These are phyloP conservation scores for Cyprinodon variegatus DNA, from an alignment of 2,113 vertebrate genomes.

Conservation along the genomic window DNA sequence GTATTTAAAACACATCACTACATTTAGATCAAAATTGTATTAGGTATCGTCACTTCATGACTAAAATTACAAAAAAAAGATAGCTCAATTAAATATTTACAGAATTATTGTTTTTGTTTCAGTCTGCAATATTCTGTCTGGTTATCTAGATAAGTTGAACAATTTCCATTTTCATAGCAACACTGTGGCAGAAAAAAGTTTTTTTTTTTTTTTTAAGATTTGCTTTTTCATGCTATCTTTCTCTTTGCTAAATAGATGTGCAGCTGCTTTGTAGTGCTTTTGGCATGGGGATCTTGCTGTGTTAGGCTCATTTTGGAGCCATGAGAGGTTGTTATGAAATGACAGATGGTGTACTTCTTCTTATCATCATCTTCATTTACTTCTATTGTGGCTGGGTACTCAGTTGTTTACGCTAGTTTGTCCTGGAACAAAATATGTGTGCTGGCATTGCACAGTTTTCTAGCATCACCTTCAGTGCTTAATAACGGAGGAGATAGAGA, in stretches of 20 bases:
- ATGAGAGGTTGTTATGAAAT: constrained; percentile 29
- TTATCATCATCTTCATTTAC: constrained; percentile 37
- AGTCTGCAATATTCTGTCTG: neutral
- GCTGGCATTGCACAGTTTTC: constrained; percentile 23
- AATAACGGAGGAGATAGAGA: constrained; percentile 26
- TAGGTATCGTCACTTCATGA: neutral
- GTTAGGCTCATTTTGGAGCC: constrained; percentile 1
- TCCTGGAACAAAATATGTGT: constrained; percentile 35
- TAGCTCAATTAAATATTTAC: neutral
- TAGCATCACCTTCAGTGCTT: constrained; percentile 22
- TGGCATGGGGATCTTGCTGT: constrained; percentile 1
- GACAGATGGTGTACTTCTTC: constrained; percentile 41
- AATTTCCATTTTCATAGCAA: neutral
- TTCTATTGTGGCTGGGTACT: constrained; percentile 24
- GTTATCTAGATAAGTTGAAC: neutral
- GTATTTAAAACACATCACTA: neutral
- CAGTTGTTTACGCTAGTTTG: constrained; percentile 41
- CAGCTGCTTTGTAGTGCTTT: constrained; percentile 9
- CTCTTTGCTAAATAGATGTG: neutral
- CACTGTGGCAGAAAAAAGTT: too few relatives aligned
- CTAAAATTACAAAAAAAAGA: neutral
- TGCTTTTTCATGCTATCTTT: neutral
- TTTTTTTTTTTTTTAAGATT: neutral
- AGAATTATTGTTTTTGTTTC: neutral
- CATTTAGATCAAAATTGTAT: neutral